phyloP scores from a whole-genome alignment of 2,888 invertebrate genomes.

The Apotomis betuletana region DNA sequence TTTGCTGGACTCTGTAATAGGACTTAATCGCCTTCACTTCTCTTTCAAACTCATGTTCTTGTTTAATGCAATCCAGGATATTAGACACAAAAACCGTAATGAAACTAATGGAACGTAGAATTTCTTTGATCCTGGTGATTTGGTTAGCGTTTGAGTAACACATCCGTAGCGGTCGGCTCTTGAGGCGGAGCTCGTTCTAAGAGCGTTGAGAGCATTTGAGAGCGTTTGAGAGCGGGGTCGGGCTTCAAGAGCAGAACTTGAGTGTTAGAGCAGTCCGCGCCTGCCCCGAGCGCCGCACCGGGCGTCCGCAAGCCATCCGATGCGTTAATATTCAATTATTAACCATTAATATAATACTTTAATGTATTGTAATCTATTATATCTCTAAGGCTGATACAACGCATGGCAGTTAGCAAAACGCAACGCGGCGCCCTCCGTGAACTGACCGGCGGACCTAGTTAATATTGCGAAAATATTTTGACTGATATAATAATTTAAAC shows the following conservation, averaged over 20 bases:
- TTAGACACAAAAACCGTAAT: constrained; percentile 14
- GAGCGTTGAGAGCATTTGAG: neutral
- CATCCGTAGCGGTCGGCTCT: constrained; percentile 11
- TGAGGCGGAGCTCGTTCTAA: neutral
- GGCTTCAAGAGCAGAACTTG: neutral
- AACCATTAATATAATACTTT: constrained; percentile 21
- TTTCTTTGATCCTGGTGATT: constrained; percentile 30
- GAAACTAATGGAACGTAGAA: constrained; percentile 16
- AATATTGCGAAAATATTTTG: constrained; percentile 79
- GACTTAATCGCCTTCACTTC: constrained; percentile 44
- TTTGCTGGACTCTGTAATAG: constrained; percentile 56
- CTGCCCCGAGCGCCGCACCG: neutral
- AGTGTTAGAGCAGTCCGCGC: constrained; percentile 18
- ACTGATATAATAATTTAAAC: constrained; percentile 80
- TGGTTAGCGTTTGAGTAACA: constrained; percentile 25
- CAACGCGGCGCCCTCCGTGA: constrained; percentile 4
- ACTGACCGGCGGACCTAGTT: constrained; percentile 52
- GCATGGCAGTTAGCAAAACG: neutral
- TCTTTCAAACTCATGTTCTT: constrained; percentile 24
- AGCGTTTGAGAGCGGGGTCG: neutral
- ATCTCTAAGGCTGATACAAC: constrained; percentile 25
- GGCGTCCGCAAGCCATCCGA: neutral
- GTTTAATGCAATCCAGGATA: constrained; percentile 22
- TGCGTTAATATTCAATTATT: constrained; percentile 26
- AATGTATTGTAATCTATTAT: constrained; percentile 11